Evolutionary conservation across 2,888 invertebrate species (phyloP), one percentile per base, ranked within the genome.

Genomic region (Leptinotarsa peninsularis): DNA sequence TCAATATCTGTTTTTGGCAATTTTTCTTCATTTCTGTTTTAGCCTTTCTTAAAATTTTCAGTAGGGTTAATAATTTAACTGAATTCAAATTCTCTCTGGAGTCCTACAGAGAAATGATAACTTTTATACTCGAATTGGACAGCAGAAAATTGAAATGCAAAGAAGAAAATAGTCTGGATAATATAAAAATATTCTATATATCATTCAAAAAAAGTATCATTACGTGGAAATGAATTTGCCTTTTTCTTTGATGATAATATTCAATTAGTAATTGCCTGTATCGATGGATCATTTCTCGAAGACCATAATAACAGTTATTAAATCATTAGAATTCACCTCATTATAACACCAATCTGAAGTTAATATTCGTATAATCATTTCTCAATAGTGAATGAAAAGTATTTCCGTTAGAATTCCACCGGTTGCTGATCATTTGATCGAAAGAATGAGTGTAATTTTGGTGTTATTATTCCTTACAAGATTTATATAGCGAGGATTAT

Each of bases 261-360:
- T 63, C 63, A 43, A 43, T 63, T 10, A 63, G 27, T 43, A 63
- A 63, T 63, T 63, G 33, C 43, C 27, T n/a, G 5, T 63, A n/a
- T n/a, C n/a, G 63, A 63, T 63, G 18, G 33, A 63, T 63, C 43
- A 63, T 63, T 63, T 14, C 63, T 43, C 7, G 1, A 1, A 17
- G 63, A n/a, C n/a, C 63, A 43, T 63, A 63, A 63, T 63, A 33
- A 63, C 63, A 10, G 43, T 63, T 10, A 63, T 63, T 43, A 63
- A 43, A 43, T 63, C 43, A 63, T 63, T 63, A 63, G 43, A 63
- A 33, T 63, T 63, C n/a, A 63, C n/a, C 33, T 63, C 43, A 43
- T 63, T 63, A 33, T 63, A 63, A 63, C 63, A 43, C 43, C 43
- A 63, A 63, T 63, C 63, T 33, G 17, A 58, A 58, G 4, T 21